Percentiles rank a stretch among this genome's conserved stretches.
Evolutionary conservation across 2,888 invertebrate species (phyloP).

Genomic region (Gryllus longicercus): DNA sequence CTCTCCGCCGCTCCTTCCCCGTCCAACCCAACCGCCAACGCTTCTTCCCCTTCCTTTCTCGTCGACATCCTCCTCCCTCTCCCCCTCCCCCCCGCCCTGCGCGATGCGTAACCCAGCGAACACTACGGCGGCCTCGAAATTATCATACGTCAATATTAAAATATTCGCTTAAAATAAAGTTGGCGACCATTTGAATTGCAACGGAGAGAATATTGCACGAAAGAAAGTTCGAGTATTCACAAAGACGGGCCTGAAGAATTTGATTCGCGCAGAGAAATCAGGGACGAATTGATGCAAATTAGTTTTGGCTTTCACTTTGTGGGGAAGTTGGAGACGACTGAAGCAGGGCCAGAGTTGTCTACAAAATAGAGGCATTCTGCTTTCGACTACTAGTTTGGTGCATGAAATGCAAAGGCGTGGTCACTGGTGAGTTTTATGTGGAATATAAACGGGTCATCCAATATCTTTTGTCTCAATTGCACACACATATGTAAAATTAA

Average conservation of each 20-base stretch:
- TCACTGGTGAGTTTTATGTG: too few species aligned
- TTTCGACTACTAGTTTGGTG: too few species aligned
- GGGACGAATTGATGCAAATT: background rate
- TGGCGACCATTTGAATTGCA: background rate
- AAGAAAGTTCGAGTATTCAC: background rate
- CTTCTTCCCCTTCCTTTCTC: background rate
- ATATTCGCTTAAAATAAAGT: slow-evolving; percentile 17
- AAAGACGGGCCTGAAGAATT: background rate
- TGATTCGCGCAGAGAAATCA: background rate
- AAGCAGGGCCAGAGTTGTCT: too few species aligned
- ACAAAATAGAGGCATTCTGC: too few species aligned
- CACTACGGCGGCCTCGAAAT: background rate
- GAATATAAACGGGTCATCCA: too few species aligned
- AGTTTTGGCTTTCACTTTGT: background rate
- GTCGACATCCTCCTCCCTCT: background rate
- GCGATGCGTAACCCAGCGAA: background rate
- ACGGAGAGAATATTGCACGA: background rate
- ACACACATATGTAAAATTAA: too few species aligned
- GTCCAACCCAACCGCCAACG: background rate
- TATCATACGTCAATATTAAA: slow-evolving; percentile 17
- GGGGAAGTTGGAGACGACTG: background rate
- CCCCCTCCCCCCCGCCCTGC: background rate
- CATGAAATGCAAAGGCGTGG: too few species aligned
- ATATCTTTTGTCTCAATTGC: too few species aligned
- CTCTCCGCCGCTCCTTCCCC: too few species aligned